A percentile compares a stretch with the other conserved stretches of the same genome.
Conservation (phyloP, 2,113 vertebrate species). For the Menidia beryllina region DNA sequence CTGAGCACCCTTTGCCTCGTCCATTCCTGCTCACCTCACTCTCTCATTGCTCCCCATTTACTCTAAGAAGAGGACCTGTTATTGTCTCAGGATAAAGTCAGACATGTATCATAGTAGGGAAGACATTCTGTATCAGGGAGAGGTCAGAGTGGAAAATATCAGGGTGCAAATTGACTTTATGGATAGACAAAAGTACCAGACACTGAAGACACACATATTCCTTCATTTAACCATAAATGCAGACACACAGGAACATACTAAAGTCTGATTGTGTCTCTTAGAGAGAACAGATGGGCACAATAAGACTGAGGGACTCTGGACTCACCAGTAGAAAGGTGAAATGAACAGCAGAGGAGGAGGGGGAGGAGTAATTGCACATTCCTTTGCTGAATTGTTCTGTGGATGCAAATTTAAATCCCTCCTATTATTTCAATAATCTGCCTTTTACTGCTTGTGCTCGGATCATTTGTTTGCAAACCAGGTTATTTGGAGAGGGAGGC, state of each 20-base stretch:
- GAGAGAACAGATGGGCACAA: constrained; percentile 71
- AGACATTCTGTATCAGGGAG: constrained; percentile 12
- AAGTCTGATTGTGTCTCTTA: constrained; percentile 35
- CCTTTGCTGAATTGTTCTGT: constrained; percentile 84
- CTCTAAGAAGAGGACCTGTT: constrained; percentile 71
- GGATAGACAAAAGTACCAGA: constrained; percentile 8
- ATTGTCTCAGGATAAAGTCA: constrained; percentile 76
- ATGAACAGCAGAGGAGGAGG: constrained; percentile 57
- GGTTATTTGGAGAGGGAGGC: constrained; percentile 95
- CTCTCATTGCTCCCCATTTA: constrained; percentile 81
- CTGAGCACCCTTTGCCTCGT: constrained; percentile 78
- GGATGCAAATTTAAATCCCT: constrained; percentile 92
- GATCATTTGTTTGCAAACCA: constrained; percentile 99
- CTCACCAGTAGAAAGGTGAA: constrained; percentile 52
- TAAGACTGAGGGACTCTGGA: constrained; percentile 49
- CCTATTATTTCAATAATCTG: constrained; percentile 95
- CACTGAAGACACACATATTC: not conserved
- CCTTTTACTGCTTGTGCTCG: constrained; percentile 88
- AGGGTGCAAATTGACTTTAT: constrained; percentile 27
- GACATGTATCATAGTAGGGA: constrained; percentile 68
- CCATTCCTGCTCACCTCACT: constrained; percentile 69
- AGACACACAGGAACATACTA: constrained; percentile 37
- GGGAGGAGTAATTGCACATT: constrained; percentile 79
- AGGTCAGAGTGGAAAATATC: not conserved
- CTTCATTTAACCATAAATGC: constrained; percentile 7